Evolutionary conservation across 1,140 invertebrate species (phyloP).

Genomic region (Metopolophium dirhodum): DNA sequence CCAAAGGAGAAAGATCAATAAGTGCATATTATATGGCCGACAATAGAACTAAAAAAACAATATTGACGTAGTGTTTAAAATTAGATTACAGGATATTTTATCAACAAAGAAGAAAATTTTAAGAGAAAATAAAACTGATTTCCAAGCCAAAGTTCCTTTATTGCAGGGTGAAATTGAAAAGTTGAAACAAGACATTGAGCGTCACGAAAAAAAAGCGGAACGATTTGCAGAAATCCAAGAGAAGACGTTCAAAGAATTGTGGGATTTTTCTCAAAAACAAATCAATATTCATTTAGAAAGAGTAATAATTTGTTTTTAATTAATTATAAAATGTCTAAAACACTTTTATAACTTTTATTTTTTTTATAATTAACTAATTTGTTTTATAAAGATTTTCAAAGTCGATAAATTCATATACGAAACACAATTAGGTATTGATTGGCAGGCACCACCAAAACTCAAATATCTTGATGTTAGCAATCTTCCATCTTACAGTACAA

Average conservation of each 20-base stretch:
- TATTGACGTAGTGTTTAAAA: background rate
- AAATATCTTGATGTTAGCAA: background rate
- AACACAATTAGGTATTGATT: slow-evolving; percentile 72
- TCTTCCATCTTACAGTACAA: slow-evolving; percentile 22
- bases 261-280: slow-evolving; percentile 48
- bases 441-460: slow-evolving; percentile 64
- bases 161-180: slow-evolving; percentile 27
- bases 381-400: slow-evolving; percentile 65
- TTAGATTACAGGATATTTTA: slow-evolving; percentile 38
- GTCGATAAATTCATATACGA: slow-evolving; percentile 74
- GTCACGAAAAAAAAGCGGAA: slow-evolving; percentile 32
- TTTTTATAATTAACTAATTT: background rate
- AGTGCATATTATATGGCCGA: slow-evolving; percentile 42
- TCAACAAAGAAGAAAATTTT: slow-evolving; percentile 33
- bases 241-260: slow-evolving; percentile 36
- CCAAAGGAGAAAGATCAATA: slow-evolving; percentile 65
- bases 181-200: slow-evolving; percentile 29
- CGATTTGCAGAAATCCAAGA: slow-evolving; percentile 41
- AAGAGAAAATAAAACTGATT: slow-evolving; percentile 37
- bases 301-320: background rate
- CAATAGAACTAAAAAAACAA: background rate
- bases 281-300: background rate
- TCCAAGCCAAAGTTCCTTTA: slow-evolving; percentile 17
- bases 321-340: no score
- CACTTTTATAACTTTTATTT: background rate